Evolutionary conservation across 2,113 vertebrate genomes (phyloP).

Genomic region (Pseudopodoces humilis): DNA sequence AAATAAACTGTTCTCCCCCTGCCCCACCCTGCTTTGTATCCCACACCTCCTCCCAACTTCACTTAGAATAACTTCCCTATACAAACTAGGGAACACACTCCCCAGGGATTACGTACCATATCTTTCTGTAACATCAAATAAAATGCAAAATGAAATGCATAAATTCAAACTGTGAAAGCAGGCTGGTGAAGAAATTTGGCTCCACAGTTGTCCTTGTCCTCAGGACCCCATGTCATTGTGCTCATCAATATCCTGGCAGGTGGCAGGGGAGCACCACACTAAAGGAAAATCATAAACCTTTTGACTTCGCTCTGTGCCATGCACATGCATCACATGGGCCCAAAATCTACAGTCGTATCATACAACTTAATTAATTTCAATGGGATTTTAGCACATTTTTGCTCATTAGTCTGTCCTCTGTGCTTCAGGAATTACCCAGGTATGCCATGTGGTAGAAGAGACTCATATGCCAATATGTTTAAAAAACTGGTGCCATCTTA

Average conservation of each 20-base stretch:
- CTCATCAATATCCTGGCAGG: not conserved
- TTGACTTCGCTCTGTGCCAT: not conserved
- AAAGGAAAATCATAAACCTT: not conserved
- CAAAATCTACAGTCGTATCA: not conserved
- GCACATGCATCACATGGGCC: rapidly evolving
- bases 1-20: not conserved
- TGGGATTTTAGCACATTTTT: slow-evolving; percentile 11
- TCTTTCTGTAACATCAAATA: not conserved
- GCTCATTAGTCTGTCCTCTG: not conserved
- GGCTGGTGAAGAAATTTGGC: not conserved
- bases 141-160: not conserved
- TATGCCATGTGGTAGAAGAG: not conserved
- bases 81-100: not conserved
- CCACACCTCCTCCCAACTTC: not conserved
- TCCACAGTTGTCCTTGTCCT: not conserved
- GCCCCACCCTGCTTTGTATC: not conserved
- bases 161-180: not conserved
- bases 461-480: not conserved
- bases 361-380: slow-evolving; percentile 1
- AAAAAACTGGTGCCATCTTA: not conserved
- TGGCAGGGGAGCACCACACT: not conserved
- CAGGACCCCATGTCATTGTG: not conserved
- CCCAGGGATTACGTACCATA: not conserved
- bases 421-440: not conserved
- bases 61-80: not conserved